These are phyloP conservation scores for Typhlomys cinereus DNA, from an alignment of 2,113 vertebrate genomes.

Conservation along the genomic window DNA sequence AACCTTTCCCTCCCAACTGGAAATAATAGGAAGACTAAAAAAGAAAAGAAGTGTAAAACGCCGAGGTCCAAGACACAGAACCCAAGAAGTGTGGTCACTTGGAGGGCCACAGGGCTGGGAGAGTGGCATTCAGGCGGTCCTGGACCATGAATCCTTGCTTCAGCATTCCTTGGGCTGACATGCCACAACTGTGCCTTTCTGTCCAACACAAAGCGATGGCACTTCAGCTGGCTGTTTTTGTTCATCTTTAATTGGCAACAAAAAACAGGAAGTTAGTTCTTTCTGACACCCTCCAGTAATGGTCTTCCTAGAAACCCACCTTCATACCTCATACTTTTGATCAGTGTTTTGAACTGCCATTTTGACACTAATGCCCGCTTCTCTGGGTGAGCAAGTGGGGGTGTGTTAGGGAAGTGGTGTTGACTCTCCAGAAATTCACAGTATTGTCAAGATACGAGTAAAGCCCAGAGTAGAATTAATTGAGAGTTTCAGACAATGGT, in stretches of 20 bases:
- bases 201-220: neutral
- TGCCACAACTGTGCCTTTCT: neutral
- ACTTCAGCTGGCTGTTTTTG: neutral
- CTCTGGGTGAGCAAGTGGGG: neutral
- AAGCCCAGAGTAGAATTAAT: constrained; percentile 18
- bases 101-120: neutral
- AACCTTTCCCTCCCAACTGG: neutral
- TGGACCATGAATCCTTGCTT: neutral
- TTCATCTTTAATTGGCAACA: neutral
- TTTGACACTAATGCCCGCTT: neutral
- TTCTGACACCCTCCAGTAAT: neutral
- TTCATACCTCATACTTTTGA: neutral
- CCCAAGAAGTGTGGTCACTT: neutral
- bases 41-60: neutral
- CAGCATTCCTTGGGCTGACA: neutral
- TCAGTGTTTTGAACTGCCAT: neutral
- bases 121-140: neutral
- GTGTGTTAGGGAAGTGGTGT: neutral
- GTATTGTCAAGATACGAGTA: neutral
- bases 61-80: neutral
- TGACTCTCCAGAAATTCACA: neutral
- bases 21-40: neutral
- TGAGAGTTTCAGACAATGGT: neutral
- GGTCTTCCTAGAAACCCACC: constrained; percentile 43
- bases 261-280: neutral